Base-by-base conservation (phyloP, 2,113 vertebrate genomes). In the Rissa tridactyla region DNA sequence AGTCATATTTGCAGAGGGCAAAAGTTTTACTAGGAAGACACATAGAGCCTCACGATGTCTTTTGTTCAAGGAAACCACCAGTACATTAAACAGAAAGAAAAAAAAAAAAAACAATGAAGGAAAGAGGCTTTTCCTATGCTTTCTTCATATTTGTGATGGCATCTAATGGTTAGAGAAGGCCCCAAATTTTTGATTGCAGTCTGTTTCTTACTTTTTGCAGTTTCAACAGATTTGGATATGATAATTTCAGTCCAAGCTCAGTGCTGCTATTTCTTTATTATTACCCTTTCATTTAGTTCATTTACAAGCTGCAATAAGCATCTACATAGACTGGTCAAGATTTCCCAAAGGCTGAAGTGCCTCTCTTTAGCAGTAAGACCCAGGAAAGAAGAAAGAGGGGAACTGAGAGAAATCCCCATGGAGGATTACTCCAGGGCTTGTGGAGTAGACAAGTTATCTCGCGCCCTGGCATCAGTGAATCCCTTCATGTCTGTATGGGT, bases 1-100 rank as follows among this genome's bases (percentile, higher is more conserved):
- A 90, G 52, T 60, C 44, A 44, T 36, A 57, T 76, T 61, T 83
- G 52, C 30, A 73, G 66, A 80, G 44, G 26, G 47, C 42, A 57
- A 7, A 80, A 72, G 7, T 77, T 88, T 81, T 83, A 21, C 44
- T 77, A 34, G 18, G 34, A 77, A 76, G 62, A 40, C 9, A 72
- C 15, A 26, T 6, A 65, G 22, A 86, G 6, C 34, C 30, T 86
- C 0, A 0, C 65, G 23, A 46, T 80, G 9, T 49, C 30, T 65
- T 92, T 82, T 79, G 19, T 73, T 87, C 25, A 76, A 44, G 70
- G 32, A 36, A 68, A 58, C 32, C 21, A 62, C 9, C 14, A 23
- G 8, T 54, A 70, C 5, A 9, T 46, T 62, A 46, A 60, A 52
- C 86, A 20, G 20, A 64, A 76, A 26, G 6, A 0, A 26, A 19